Evolutionary conservation across 2,797 vertebrate species (phyloP), one percentile per base, ranked within the genome.

Genomic region (Molossus molossus): DNA sequence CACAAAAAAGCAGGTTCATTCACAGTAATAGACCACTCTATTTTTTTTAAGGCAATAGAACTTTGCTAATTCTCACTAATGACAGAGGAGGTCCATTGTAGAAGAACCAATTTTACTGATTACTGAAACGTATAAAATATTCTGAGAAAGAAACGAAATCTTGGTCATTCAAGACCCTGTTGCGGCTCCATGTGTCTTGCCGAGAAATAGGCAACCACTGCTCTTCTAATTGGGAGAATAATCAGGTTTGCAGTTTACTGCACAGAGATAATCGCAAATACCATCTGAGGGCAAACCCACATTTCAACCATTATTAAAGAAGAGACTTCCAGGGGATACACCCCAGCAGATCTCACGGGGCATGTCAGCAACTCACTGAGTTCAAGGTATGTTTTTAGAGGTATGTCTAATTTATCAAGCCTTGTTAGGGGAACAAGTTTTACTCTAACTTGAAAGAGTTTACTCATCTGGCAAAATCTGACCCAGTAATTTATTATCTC

Each of bases 101-200:
- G 87, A 95, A 64, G 94, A 96, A 87, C 83, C 95, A 97, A 95
- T 97, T 96, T 97, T 95, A 96, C 97, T 96, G 97, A 97, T 97
- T 97, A 97, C 94, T 97, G 97, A 97, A 97, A 97, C 94, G 48
- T 96, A 98, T 94, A 95, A 96, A 97, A 96, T 97, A 97, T 97
- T 97, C 97, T 95, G 92, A 97, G 92, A 97, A 96, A 97, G 96
- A 98, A 97, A 95, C 92, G 80, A 97, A 98, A 97, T 96, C 96
- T 97, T 97, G 94, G 95, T 96, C 95, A 95, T 97, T 96, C 64
- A 95, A 89, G 90, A 95, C 87, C 72, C 64, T 62, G 81, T 84
- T 50, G 67, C 55, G 20, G 85, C 62, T 95, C 89, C 75, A 21
- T 48, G 65, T 94, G 48, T 96, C 97, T 97, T 98, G 92, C 96